Evolutionary conservation across 2,113 vertebrate species (phyloP).

Genomic region (Boleophthalmus pectinirostris): DNA sequence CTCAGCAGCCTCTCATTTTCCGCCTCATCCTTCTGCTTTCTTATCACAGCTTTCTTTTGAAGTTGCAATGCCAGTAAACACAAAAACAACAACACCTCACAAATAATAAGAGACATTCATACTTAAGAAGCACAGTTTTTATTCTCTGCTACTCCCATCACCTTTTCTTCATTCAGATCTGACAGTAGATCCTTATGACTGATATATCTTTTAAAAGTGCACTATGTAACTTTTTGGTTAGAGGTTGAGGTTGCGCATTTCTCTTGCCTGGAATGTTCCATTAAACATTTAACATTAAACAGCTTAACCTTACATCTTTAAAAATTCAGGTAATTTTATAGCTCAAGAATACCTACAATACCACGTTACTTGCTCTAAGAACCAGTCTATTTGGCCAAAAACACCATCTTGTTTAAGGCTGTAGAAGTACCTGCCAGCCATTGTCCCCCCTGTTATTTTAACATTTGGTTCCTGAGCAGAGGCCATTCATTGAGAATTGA

Average conservation of each 20-base stretch:
- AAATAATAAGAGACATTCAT: not conserved
- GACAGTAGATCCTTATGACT: not conserved
- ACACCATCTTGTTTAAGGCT: not conserved
- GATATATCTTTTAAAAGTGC: not conserved
- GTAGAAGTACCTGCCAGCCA: constrained; percentile 3
- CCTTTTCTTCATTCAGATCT: not conserved
- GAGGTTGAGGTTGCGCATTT: too few species aligned
- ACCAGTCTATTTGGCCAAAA: not conserved
- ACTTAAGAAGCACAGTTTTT: constrained; percentile 6
- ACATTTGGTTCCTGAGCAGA: not conserved
- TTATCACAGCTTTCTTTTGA: constrained; percentile 12
- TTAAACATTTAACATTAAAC: too few species aligned
- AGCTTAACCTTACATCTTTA: too few species aligned
- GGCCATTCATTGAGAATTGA: constrained; percentile 23
- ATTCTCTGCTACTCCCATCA: not conserved
- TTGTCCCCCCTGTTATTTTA: not conserved
- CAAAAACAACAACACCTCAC: not conserved
- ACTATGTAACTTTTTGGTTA: too few species aligned
- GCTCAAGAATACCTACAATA: too few species aligned
- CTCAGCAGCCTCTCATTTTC: constrained; percentile 15
- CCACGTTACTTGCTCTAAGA: not conserved
- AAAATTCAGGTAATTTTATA: too few species aligned
- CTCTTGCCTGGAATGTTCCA: too few species aligned
- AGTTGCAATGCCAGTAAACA: not conserved
- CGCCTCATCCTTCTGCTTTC: constrained; percentile 4